phyloP scores from a whole-genome alignment of 2,797 vertebrate species.

The Alosa sapidissima region DNA sequence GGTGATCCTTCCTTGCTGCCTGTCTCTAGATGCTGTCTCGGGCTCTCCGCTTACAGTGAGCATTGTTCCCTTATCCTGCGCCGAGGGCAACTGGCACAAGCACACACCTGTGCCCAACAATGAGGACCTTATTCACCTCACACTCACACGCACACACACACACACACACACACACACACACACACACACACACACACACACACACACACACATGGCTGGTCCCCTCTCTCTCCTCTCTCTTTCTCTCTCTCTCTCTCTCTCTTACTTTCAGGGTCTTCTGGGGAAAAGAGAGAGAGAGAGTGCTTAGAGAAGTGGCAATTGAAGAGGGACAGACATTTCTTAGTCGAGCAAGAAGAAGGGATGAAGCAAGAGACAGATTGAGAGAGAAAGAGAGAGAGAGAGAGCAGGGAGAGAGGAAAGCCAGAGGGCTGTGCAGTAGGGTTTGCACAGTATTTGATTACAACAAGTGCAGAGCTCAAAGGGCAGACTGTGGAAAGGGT shows the following conservation, averaged over 20 bases:
- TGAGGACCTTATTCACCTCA: conserved; percentile 66
- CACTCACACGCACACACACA: neutral
- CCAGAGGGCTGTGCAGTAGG: conserved; percentile 1
- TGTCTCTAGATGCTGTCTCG: conserved; percentile 36
- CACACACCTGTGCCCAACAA: conserved; percentile 74
- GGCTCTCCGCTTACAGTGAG: conserved; percentile 65
- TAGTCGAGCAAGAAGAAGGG: neutral
- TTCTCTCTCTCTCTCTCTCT: conserved; percentile 25
- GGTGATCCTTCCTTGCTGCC: conserved; percentile 55
- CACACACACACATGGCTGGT: conserved; percentile 48
- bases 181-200: conserved; percentile 28
- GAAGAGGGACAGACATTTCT: neutral
- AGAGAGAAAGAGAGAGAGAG: neutral
- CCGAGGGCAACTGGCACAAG: conserved; percentile 62
- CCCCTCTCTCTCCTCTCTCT: conserved; percentile 21
- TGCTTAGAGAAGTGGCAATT: neutral
- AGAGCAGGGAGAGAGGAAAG: neutral
- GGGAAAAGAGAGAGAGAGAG: neutral
- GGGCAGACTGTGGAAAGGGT: neutral
- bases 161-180: neutral
- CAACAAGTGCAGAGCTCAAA: conserved; percentile 8
- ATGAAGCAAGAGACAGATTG: neutral
- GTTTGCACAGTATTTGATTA: conserved; percentile 18
- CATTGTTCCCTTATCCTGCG: conserved; percentile 62
- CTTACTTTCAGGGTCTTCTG: conserved; percentile 33